Conservation (phyloP, 2,888 invertebrate species). For the Amphipoea oculea region DNA sequence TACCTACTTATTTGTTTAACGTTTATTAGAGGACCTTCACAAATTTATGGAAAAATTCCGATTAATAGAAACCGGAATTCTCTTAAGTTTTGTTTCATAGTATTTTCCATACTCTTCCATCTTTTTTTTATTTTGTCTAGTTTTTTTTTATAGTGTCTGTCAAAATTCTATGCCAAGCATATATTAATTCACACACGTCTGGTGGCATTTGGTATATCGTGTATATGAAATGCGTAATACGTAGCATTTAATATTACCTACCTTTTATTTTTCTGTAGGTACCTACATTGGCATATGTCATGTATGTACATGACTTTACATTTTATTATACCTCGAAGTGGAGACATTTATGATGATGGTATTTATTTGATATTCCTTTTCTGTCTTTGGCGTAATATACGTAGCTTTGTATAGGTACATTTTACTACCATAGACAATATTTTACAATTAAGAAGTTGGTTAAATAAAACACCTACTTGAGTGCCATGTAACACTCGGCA, state of each 20-base stretch:
- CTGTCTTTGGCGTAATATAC: not conserved
- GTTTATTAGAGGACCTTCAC: not conserved
- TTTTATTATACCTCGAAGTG: slow-evolving; percentile 7
- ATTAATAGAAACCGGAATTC: not conserved
- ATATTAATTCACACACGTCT: not conserved
- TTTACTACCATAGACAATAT: not conserved
- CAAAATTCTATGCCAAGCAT: slow-evolving; percentile 1
- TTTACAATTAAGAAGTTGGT: too few species aligned
- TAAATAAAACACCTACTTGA: not conserved
- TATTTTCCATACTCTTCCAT: not conserved
- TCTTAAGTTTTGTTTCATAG: not conserved
- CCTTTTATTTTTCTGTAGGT: slow-evolving; percentile 1
- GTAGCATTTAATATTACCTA: not conserved
- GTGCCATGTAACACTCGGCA: not conserved
- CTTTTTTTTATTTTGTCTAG: not conserved
- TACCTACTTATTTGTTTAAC: not conserved
- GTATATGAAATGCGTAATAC: not conserved
- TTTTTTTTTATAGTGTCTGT: not conserved
- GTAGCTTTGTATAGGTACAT: not conserved
- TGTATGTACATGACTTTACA: not conserved
- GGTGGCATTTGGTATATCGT: not conserved
- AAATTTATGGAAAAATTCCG: not conserved
- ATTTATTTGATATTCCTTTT: not conserved
- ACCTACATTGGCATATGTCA: not conserved
- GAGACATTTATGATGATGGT: slow-evolving; percentile 19